Evolutionary conservation across 2,888 invertebrate species (phyloP).

Genomic region (Anthoptus insignis): DNA sequence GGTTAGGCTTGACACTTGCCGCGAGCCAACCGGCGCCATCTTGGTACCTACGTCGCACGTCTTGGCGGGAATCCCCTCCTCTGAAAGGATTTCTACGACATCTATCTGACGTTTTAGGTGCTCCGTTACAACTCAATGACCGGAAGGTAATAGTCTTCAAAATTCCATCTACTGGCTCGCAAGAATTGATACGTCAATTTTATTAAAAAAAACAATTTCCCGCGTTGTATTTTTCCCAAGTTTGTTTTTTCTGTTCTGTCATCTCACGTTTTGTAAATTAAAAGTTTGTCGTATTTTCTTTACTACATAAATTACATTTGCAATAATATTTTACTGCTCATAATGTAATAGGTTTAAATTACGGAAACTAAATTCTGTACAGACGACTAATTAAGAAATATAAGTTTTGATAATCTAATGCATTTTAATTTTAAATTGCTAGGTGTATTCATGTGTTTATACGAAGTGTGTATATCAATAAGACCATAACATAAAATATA

Average conservation of each 20-base stretch:
- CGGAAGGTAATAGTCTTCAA: conserved; percentile 66
- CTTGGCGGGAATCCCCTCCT: conserved; percentile 70
- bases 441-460: no score
- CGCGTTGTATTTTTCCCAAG: not conserved
- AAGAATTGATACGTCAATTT: conserved; percentile 31
- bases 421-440: no score
- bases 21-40: conserved; percentile 63
- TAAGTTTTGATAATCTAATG: conserved; percentile 13
- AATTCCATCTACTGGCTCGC: conserved; percentile 43
- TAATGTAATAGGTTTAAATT: not conserved
- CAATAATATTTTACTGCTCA: not conserved
- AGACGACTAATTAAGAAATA: not conserved
- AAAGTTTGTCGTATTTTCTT: not conserved
- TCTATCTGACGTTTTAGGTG: conserved; percentile 61
- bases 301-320: not conserved
- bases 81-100: conserved; percentile 64
- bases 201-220: conserved; percentile 9
- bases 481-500: no score
- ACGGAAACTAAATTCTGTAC: not conserved
- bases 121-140: conserved; percentile 65
- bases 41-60: conserved; percentile 76
- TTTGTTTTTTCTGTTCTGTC: not conserved
- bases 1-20: conserved; percentile 67
- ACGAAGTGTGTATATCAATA: no score
- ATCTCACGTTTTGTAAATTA: not conserved